Conservation (phyloP, 2,888 invertebrate species). For the Eledona agricola region DNA sequence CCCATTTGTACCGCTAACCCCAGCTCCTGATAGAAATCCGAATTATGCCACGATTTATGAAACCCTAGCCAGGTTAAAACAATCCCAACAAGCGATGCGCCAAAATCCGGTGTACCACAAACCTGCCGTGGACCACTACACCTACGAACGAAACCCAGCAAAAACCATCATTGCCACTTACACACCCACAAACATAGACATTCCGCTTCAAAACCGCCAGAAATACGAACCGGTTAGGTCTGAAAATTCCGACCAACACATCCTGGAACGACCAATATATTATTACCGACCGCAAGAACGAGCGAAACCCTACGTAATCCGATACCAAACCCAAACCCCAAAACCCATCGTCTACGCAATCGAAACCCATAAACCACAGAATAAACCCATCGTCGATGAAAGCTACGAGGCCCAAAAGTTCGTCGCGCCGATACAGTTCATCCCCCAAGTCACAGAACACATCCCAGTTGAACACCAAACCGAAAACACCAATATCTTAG, state of each 20-base stretch:
- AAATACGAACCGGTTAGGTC: constrained; percentile 5
- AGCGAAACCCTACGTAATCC: no score
- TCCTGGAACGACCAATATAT: no score
- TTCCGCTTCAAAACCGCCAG: constrained; percentile 33
- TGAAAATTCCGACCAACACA: no score
- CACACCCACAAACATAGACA: constrained; percentile 57
- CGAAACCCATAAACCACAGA: constrained; percentile 12
- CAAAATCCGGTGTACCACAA: constrained; percentile 21
- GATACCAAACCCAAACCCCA: constrained; percentile 33
- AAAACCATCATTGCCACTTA: constrained; percentile 58
- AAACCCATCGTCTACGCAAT: constrained; percentile 17
- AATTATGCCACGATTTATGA: constrained; percentile 60
- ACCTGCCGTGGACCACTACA: constrained; percentile 25
- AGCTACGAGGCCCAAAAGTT: constrained; percentile 31
- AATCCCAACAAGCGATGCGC: constrained; percentile 17
- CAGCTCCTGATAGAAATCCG: constrained; percentile 41
- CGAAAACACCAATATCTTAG: constrained; percentile 58
- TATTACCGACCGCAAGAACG: no score
- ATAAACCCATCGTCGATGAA: constrained; percentile 21
- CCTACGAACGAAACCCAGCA: constrained; percentile 37
- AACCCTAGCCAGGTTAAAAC: constrained; percentile 58
- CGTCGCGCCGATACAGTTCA: constrained; percentile 4
- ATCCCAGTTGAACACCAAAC: constrained; percentile 29
- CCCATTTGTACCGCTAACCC: constrained; percentile 56
- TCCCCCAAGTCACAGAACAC: neutral